phyloP scores from a whole-genome alignment of 2,113 vertebrate genomes.

The Bombycilla garrulus region DNA sequence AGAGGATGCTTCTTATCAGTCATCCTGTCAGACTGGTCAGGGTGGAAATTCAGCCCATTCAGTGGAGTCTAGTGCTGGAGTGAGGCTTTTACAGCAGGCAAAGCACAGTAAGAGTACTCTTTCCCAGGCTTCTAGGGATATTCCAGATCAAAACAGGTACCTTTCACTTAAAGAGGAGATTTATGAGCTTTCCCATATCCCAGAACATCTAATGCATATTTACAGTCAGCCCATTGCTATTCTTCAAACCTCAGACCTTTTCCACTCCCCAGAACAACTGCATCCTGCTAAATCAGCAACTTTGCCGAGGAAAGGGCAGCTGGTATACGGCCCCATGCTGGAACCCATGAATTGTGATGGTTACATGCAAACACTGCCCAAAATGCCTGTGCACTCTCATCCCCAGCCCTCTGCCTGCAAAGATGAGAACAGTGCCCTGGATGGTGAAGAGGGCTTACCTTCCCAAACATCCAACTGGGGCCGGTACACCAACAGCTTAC shows the following conservation, averaged over 20 bases:
- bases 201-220: slow-evolving; percentile 87
- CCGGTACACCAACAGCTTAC: slow-evolving; percentile 83
- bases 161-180: slow-evolving; percentile 73
- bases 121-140: slow-evolving; percentile 42
- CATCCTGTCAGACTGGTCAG: slow-evolving; percentile 58
- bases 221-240: slow-evolving; percentile 89
- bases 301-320: slow-evolving; percentile 82
- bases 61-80: slow-evolving; percentile 38
- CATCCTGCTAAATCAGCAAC: slow-evolving; percentile 85
- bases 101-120: slow-evolving; percentile 72
- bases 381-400: slow-evolving; percentile 76
- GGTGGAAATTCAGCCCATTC: slow-evolving; percentile 55
- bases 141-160: slow-evolving; percentile 76
- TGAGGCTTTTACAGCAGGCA: slow-evolving; percentile 60
- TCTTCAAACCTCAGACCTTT: slow-evolving; percentile 86
- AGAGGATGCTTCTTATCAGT: slow-evolving; percentile 80
- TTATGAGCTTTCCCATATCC: slow-evolving; percentile 75
- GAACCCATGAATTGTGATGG: slow-evolving; percentile 79
- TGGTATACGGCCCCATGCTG: slow-evolving; percentile 77
- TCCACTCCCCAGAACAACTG: slow-evolving; percentile 79
- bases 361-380: slow-evolving; percentile 87
- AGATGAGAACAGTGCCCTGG: slow-evolving; percentile 75
- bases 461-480: slow-evolving; percentile 80
- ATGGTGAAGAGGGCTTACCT: slow-evolving; percentile 77
- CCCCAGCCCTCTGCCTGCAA: slow-evolving; percentile 75